Evolutionary conservation across 2,888 invertebrate species (phyloP).

Genomic region (Eupithecia centaureata): DNA sequence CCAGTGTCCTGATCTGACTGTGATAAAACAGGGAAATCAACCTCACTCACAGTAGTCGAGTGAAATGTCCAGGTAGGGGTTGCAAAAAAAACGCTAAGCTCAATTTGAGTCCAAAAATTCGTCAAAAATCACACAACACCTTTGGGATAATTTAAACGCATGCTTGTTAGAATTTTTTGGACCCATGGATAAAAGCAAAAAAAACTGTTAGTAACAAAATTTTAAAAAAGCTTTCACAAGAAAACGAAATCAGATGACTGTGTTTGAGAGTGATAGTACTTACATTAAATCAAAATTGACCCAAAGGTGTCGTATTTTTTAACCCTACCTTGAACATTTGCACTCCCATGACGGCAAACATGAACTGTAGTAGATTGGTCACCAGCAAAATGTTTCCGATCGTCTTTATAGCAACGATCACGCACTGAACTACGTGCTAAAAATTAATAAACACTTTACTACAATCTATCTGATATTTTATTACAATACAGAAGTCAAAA

Average conservation of each 20-base stretch:
- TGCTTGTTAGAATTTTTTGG: conserved; percentile 73
- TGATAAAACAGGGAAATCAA: conserved; percentile 57
- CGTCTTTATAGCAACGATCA: conserved; percentile 99
- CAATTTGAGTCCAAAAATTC: conserved; percentile 79
- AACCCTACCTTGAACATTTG: conserved; percentile 99
- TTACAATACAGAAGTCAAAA: neutral
- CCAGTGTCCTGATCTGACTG: conserved; percentile 74
- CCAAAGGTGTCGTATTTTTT: conserved; percentile 76
- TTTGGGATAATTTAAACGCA: conserved; percentile 73
- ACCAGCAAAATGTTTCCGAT: conserved; percentile 99
- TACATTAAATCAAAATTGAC: conserved; percentile 52
- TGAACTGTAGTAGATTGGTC: conserved; percentile 99
- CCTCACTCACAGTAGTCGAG: conserved; percentile 72
- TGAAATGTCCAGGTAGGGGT: conserved; percentile 82
- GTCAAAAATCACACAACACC: conserved; percentile 73
- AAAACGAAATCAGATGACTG: conserved; percentile 68
- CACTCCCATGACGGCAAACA: conserved; percentile 99
- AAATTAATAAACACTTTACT: conserved; percentile 56
- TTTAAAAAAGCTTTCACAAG: conserved; percentile 63
- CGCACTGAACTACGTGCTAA: conserved; percentile 99
- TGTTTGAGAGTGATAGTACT: conserved; percentile 30
- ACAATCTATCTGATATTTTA: neutral
- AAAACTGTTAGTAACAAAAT: conserved; percentile 62
- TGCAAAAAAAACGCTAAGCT: conserved; percentile 78
- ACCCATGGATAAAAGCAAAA: conserved; percentile 69